A percentile compares a stretch with the other conserved stretches of the same genome.
phyloP scores from a whole-genome alignment of 2,797 vertebrate species.

The Crypturellus tataupa region DNA sequence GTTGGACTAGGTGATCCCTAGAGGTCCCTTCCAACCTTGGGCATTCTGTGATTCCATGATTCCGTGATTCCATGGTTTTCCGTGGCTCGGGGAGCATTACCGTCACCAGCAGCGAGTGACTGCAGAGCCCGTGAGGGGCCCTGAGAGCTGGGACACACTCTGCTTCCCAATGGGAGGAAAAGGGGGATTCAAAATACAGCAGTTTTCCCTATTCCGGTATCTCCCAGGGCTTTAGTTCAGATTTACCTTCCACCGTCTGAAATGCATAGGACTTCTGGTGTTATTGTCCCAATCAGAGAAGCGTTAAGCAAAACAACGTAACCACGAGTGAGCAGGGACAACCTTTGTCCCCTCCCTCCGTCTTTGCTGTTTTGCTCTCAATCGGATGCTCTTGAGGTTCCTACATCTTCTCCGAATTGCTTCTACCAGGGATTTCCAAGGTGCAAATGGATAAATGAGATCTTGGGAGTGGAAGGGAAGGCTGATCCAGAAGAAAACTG shows the following conservation, averaged over 20 bases:
- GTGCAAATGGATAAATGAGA: accelerated
- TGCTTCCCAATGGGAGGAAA: not conserved
- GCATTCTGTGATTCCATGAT: too few species aligned
- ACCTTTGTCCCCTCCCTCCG: not conserved
- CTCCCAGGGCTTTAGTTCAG: not conserved
- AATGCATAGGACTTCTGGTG: not conserved
- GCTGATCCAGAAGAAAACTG: not conserved
- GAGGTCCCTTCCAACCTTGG: too few species aligned
- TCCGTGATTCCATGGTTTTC: not conserved
- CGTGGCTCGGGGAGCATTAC: not conserved
- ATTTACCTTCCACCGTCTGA: not conserved
- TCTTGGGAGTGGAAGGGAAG: not conserved
- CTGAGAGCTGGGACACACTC: not conserved
- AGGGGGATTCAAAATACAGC: not conserved
- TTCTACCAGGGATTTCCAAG: not conserved
- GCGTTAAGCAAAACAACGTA: not conserved
- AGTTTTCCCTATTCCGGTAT: not conserved
- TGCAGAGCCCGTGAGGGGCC: not conserved
- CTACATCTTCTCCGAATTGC: not conserved
- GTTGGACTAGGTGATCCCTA: too few species aligned
- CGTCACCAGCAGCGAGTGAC: not conserved
- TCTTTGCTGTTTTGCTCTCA: accelerated
- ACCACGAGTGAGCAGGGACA: not conserved
- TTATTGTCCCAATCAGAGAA: not conserved
- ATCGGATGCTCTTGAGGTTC: not conserved